These are phyloP conservation scores for Dicrostonyx torquatus DNA, from an alignment of 2,797 vertebrate genomes.

Conservation along the genomic window DNA sequence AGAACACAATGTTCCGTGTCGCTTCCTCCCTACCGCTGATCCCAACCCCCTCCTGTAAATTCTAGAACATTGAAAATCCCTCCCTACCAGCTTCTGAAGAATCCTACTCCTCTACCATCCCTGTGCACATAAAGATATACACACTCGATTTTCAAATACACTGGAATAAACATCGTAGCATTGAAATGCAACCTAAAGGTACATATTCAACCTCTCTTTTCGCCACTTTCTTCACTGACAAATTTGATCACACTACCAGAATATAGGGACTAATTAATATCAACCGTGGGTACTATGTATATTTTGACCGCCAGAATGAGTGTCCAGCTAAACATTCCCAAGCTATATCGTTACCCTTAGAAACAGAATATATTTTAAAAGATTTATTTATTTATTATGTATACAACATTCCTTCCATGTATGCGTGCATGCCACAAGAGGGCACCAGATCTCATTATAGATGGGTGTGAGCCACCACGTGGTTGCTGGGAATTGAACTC, in stretches of 20 bases:
- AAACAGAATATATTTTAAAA: not conserved
- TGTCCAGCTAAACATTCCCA: not conserved
- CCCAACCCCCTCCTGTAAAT: not conserved
- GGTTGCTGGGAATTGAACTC: no score
- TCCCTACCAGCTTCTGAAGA: not conserved
- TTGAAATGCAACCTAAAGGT: not conserved
- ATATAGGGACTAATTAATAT: not conserved
- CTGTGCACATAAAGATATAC: not conserved
- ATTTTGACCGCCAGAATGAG: not conserved
- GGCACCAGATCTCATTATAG: no score
- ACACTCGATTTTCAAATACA: not conserved
- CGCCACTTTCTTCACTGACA: not conserved
- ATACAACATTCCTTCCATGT: no score
- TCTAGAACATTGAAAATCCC: not conserved
- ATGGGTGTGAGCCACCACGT: no score
- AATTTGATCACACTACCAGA: not conserved
- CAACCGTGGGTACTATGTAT: not conserved
- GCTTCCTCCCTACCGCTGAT: not conserved
- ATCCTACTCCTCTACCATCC: not conserved
- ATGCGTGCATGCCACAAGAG: no score
- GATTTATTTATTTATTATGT: no score
- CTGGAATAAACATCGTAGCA: not conserved
- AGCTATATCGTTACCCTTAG: not conserved
- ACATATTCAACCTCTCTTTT: not conserved
- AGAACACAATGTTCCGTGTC: not conserved